phyloP scores from a whole-genome alignment of 2,797 vertebrate species.

The Sebastolobus altivelis region DNA sequence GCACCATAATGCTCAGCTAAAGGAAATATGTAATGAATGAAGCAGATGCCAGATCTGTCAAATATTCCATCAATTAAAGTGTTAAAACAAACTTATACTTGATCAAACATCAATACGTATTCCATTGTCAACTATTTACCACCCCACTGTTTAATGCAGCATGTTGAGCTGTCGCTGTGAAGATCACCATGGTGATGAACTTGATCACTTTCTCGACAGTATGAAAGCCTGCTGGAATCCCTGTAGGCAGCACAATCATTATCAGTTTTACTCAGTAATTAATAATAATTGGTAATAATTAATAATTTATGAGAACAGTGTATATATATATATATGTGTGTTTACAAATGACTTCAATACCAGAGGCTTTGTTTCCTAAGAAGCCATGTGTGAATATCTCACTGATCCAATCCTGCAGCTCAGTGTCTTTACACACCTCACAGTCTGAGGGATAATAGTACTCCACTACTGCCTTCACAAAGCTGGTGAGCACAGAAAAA shows the following conservation, averaged over 20 bases:
- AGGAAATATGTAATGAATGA: background rate
- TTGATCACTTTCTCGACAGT: conserved; percentile 64
- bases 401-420: conserved; percentile 73
- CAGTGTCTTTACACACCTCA: conserved; percentile 65
- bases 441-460: conserved; percentile 61
- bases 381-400: conserved; percentile 72
- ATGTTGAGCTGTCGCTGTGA: conserved; percentile 75
- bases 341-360: conserved; percentile 10
- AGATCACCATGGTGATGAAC: conserved; percentile 82
- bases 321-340: too few species aligned
- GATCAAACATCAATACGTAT: background rate
- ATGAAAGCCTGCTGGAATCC: conserved; percentile 61
- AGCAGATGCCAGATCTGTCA: background rate
- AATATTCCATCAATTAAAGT: background rate
- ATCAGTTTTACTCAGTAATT: too few species aligned
- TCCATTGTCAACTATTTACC: conserved; percentile 26
- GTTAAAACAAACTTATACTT: background rate
- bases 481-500: conserved; percentile 48
- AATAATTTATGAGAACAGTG: too few species aligned
- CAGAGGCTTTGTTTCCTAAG: conserved; percentile 45
- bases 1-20: background rate
- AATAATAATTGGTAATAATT: too few species aligned
- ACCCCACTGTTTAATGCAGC: conserved; percentile 73
- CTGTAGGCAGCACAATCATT: conserved; percentile 31
- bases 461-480: conserved; percentile 58